Percentiles rank a stretch among this genome's conserved stretches.
Conservation (phyloP, 2,113 vertebrate genomes). For the Melanerpes aurifrons region DNA sequence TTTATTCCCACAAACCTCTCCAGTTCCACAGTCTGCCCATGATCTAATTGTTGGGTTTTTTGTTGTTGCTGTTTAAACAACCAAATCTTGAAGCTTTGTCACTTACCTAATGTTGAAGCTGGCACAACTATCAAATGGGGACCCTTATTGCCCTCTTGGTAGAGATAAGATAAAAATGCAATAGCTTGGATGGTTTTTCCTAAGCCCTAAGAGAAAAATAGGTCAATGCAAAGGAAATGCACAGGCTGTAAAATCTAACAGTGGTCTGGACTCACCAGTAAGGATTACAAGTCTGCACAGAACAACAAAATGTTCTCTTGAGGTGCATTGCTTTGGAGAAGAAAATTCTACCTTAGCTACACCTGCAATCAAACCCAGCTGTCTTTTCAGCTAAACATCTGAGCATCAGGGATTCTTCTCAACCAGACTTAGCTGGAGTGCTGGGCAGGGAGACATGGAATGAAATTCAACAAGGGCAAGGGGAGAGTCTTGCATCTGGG, state of each 20-base stretch:
- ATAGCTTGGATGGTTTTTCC: constrained; percentile 99
- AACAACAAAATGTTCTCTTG: background rate
- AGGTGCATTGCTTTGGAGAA: background rate
- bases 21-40: background rate
- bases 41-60: background rate
- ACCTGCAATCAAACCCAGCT: background rate
- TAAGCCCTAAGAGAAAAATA: constrained; percentile 83
- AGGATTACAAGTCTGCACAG: background rate
- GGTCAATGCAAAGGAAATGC: constrained; percentile 41
- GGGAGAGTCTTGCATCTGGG: too few relatives aligned
- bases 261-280: background rate
- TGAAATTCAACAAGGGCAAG: too few relatives aligned
- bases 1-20: background rate
- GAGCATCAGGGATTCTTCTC: background rate
- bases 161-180: constrained; percentile 91
- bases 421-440: too few relatives aligned
- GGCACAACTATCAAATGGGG: constrained; percentile 95
- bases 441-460: too few relatives aligned
- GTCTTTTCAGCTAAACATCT: background rate
- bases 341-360: background rate
- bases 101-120: constrained; percentile 93
- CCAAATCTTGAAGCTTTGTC: background rate
- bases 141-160: constrained; percentile 84
- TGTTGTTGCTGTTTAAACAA: background rate
- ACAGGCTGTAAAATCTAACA: background rate